Evolutionary conservation across 2,113 vertebrate species (phyloP), one percentile per base, ranked within the genome.

Genomic region (Pungitius pungitius): DNA sequence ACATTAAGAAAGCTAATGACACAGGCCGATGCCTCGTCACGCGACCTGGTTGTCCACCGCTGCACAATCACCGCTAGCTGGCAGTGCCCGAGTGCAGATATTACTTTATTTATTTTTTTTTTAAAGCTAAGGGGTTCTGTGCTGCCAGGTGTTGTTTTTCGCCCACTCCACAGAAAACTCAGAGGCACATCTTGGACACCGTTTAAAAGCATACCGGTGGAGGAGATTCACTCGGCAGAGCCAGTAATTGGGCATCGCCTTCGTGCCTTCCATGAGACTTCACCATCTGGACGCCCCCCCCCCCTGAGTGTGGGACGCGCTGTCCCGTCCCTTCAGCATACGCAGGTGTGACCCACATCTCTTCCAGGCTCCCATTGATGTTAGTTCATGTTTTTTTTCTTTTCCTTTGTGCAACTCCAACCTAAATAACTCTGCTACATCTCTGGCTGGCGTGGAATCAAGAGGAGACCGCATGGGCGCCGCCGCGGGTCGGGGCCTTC

Each of bases 271-370:
- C 13, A 47, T 42, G 58, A 82, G 69, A 73, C 68, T 72, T 43
- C 52, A 84, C 86, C 83, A 83, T 85, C 80, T 83, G 77, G 86
- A 83, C 69, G 58, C 22, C 69, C 75, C 35, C 30, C 30, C 30
- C 30, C 30, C 30, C 30, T 33, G 72, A 73, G 72, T 66, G 33
- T 64, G 64, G 65, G 78, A 71, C 80, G 83, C 54, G 75, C 75
- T 60, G 61, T 78, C 64, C 57, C 72, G 69, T 78, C 64, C 57
- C 72, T 69, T 78, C 78, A 73, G 60, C 56, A 84, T 59, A 85
- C 43, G 27, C 75, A 88, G 83, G 78, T 86, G 78, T 80, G 84
- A 75, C 79, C 84, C 76, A 73, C 56, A 42, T 70, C 71, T 67
- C 51, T 56, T 42, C 69, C 43, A 69, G 63, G 42, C 62, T 42